Base-by-base conservation (phyloP, 1,140 invertebrate species). In the Dendrolimus kikuchii region DNA sequence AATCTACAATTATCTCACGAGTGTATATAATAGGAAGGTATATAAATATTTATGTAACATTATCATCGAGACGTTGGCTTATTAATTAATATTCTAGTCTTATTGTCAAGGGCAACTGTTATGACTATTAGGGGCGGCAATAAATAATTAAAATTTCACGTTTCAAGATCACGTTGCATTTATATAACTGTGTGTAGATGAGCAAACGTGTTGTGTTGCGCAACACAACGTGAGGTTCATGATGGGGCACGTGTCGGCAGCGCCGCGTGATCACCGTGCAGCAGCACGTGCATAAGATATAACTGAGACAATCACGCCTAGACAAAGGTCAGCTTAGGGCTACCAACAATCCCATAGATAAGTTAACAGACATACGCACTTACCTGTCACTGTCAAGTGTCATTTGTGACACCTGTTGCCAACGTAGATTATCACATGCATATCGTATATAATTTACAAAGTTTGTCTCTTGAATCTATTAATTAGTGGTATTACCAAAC, bases 181-280 rank as follows among this genome's bases (percentile, higher is more conserved):
- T 82, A 81, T 81, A 82, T 86, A 83, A 86, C 74, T 68, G 71
- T 74, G 66, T 63, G 56, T 67, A 69, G 74, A 77, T 60, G 75
- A 74, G 66, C 63, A 59, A 82, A 77, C 77, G 76, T 81, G 78
- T 64, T 67, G 57, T 60, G 76, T 86, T 83, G 76, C 80, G 82
- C 74, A 86, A 84, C 68, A 59, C 79, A 78, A 81, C 81, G 79
- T 84, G 81, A 81, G 75, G 78, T 81, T 79, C 77, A 80, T 75
- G 76, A 68, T 49, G 61, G 57, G 57, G 64, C 81, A 85, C 81
- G 81, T 83, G 80, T 66, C 50, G 49, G 8, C 23, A 46, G 74
- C 23, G 23, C 79, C 80, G 72, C 79, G 82, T 81, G 82, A 80
- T 68, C 70, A 61, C 43, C 53, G 51, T 52, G 51, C 53, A 53